Percentiles rank a stretch among this genome's conserved stretches.
These are phyloP conservation scores for Dicrurus megarhynchus DNA, from an alignment of 2,113 vertebrate genomes.

Conservation along the genomic window DNA sequence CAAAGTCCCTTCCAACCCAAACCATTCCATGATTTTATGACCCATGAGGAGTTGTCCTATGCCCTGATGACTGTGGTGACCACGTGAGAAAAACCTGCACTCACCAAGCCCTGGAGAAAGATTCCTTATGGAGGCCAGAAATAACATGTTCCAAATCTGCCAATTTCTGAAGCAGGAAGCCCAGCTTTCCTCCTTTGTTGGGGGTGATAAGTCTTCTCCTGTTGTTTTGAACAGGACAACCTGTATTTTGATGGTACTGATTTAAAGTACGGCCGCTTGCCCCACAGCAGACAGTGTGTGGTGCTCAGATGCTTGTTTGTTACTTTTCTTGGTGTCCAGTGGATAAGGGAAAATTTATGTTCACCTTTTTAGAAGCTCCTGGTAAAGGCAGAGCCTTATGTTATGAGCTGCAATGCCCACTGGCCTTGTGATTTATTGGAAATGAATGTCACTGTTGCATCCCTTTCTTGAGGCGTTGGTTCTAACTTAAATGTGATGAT, in stretches of 20 bases:
- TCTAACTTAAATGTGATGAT: background rate
- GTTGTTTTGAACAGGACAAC: background rate
- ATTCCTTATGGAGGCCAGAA: background rate
- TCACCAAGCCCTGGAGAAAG: background rate
- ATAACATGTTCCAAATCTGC: background rate
- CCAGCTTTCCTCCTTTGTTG: background rate
- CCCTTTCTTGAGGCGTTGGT: background rate
- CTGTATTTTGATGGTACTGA: background rate
- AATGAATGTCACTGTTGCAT: background rate
- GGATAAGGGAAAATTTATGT: background rate
- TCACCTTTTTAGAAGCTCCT: background rate
- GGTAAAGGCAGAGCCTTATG: background rate
- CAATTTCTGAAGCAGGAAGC: background rate
- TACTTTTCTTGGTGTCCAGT: background rate
- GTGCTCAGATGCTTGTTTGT: background rate
- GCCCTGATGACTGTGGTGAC: background rate
- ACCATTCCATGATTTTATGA: background rate
- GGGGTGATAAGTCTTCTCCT: background rate
- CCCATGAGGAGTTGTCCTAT: accelerated
- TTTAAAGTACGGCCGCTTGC: background rate
- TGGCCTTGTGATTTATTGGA: background rate
- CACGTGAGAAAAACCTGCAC: background rate
- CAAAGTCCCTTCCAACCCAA: background rate
- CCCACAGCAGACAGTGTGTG: background rate
- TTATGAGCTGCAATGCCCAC: background rate